Percentiles rank a stretch among this genome's conserved stretches.
Conservation (phyloP, 2,113 vertebrate genomes). For the Nycticebus coucang region DNA sequence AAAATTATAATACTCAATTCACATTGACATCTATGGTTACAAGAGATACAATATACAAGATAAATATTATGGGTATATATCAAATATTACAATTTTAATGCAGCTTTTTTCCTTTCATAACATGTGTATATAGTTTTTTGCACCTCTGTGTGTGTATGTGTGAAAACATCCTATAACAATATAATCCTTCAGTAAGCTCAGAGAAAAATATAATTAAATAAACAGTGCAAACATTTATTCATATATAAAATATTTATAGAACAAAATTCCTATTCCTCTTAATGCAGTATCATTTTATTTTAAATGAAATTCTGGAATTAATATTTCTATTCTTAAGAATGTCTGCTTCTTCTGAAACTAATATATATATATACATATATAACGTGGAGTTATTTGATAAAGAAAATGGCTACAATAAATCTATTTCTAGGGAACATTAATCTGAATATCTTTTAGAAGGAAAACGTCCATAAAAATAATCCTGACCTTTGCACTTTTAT, state of each 20-base stretch:
- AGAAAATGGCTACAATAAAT: not conserved
- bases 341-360: not conserved
- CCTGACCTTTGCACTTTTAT: not conserved
- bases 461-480: not conserved
- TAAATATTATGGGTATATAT: no score
- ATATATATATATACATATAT: not conserved
- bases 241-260: not conserved
- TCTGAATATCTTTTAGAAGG: not conserved
- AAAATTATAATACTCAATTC: no score
- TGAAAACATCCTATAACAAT: not conserved
- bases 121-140: no score
- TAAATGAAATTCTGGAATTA: not conserved
- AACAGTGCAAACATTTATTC: not conserved
- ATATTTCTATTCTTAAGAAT: not conserved
- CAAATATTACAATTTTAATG: no score
- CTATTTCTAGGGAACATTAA: not conserved
- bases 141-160: no score
- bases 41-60: no score
- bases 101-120: no score
- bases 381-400: not conserved
- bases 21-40: no score
- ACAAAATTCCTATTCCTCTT: not conserved
- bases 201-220: not conserved
- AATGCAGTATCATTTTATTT: not conserved
- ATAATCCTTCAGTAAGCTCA: not conserved